Evolutionary conservation across 2,113 vertebrate species (phyloP), one percentile per base, ranked within the genome.

Genomic region (Sylvicapra grimmia): DNA sequence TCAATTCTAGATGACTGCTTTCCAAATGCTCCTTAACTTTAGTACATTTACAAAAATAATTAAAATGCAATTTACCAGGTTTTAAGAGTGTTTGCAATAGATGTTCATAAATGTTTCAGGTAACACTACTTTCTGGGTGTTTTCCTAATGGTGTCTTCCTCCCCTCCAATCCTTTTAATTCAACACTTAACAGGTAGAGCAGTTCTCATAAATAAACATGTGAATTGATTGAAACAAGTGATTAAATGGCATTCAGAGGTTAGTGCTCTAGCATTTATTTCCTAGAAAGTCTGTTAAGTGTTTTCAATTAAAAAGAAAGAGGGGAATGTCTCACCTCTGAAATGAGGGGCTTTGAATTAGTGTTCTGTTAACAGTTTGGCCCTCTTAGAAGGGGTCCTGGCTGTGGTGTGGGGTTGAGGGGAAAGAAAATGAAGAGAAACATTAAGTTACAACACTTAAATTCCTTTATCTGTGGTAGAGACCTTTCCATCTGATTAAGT

Each of bases 11-110:
- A 92, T 93, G 95, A 96, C 92, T 98, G 86, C 92, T 97, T 98
- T 97, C 88, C 82, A 97, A 97, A 96, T 93, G 85, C 75, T 96
- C 87, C 97, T 98, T 98, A 97, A 98, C 98, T 97, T 97, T n/a
- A 92, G 44, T 83, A 86, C 96, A 95, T 98, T 98, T 98, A 97
- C 82, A 93, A 94, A 82, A 95, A 97, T 97, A 98, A 98, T 98
- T 97, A 98, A 98, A 97, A 86, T 97, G 90, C 65, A 96, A 97
- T 98, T 98, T 97, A 86, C 59, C 29, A 58, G 53, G 6, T 96
- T 97, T 98, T 96, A 96, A 97, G 65, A 93, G 84, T 97, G 59
- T 95, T 98, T 96, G 89, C 33, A 83, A 72, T 96, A 96, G 54
- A 89, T 94, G 58, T 96, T 97, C 94, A 96, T 98, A 97, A 98